Evolutionary conservation across 2,797 vertebrate genomes (phyloP).

Genomic region (Spinibarbus caldwelli): DNA sequence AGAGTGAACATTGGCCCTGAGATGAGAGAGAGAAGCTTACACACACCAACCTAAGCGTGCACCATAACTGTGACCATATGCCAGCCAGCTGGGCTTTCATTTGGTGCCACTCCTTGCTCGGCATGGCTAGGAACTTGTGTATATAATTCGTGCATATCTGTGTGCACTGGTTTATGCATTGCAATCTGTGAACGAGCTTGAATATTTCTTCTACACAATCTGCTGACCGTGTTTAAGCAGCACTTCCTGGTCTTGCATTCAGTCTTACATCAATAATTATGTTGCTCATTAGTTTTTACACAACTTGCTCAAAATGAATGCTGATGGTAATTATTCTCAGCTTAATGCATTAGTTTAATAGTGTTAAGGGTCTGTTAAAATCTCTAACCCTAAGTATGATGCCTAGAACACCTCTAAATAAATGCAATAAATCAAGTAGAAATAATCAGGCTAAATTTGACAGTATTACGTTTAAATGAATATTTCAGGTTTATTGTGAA

Average conservation of each 20-base stretch:
- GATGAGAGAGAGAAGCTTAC: slow-evolving; percentile 4
- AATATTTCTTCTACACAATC: background rate
- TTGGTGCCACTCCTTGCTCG: slow-evolving; percentile 36
- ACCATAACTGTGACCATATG: slow-evolving; percentile 49
- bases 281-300: background rate
- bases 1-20: slow-evolving; percentile 25
- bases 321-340: background rate
- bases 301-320: background rate
- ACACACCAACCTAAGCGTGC: slow-evolving; percentile 33
- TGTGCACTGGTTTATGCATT: slow-evolving; percentile 1
- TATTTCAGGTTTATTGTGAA: slow-evolving; percentile 40
- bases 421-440: slow-evolving; percentile 14
- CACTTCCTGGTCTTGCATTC: background rate
- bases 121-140: slow-evolving; percentile 21
- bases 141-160: slow-evolving; percentile 19
- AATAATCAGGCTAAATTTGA: slow-evolving; percentile 7
- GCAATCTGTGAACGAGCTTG: background rate
- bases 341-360: background rate
- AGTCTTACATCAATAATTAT: background rate
- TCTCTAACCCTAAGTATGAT: background rate
- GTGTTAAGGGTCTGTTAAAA: background rate
- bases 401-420: background rate
- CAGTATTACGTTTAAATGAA: background rate
- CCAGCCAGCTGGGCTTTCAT: slow-evolving; percentile 39
- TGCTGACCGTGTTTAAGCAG: slow-evolving; percentile 29